Percentiles rank a stretch among this genome's conserved stretches.
These are phyloP conservation scores for Sarcophilus harrisii DNA, from an alignment of 2,797 vertebrate genomes.

Conservation along the genomic window DNA sequence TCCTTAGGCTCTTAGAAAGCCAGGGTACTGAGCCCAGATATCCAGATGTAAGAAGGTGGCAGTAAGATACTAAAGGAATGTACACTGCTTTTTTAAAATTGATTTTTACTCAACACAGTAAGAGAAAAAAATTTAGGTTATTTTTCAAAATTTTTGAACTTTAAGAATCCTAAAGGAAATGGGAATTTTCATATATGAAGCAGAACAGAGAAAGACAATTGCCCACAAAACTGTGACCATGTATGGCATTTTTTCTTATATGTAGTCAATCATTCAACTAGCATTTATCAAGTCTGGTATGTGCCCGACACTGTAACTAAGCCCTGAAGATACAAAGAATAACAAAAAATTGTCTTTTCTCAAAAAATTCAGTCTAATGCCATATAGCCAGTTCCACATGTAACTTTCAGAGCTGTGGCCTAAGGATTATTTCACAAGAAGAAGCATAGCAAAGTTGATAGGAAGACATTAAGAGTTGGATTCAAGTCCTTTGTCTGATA, in stretches of 20 bases:
- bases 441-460: neutral
- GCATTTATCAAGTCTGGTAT: slow-evolving; percentile 5
- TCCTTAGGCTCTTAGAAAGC: neutral
- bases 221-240: neutral
- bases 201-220: neutral
- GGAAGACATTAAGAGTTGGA: neutral
- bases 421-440: neutral
- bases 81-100: neutral
- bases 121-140: neutral
- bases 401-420: neutral
- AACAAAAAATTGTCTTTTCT: neutral
- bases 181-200: neutral
- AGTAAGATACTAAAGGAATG: neutral
- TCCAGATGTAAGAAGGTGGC: neutral
- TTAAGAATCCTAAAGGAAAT: neutral
- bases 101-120: neutral
- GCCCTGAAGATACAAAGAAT: neutral
- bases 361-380: neutral
- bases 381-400: neutral
- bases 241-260: neutral
- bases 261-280: neutral
- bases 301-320: neutral
- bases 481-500: neutral
- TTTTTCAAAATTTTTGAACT: neutral
- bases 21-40: neutral